Evolutionary conservation across 2,888 invertebrate species (phyloP).

Genomic region (Resseliella maxima): DNA sequence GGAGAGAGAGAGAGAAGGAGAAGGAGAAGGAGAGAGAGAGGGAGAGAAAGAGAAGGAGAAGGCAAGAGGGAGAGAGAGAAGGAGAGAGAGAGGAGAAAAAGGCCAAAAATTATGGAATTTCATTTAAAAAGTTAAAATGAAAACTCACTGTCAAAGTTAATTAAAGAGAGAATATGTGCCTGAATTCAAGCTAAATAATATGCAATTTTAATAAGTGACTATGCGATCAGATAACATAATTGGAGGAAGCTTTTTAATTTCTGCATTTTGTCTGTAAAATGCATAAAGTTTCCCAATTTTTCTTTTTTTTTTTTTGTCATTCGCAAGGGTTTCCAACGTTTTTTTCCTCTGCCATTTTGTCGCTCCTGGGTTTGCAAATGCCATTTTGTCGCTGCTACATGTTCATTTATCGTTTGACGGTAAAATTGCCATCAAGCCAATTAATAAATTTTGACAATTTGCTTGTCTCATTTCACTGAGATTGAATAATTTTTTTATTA

Average conservation of each 20-base stretch:
- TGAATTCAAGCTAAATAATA: background rate
- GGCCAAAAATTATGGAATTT: background rate
- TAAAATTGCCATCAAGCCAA: background rate
- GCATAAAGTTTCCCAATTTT: background rate
- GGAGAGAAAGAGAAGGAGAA: too few relatives aligned
- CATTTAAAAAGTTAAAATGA: background rate
- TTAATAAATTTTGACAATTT: constrained; percentile 15
- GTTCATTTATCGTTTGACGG: too few relatives aligned
- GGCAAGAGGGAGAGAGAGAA: too few relatives aligned
- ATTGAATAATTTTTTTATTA: constrained; percentile 20
- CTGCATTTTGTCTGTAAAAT: background rate
- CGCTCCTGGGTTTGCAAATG: background rate
- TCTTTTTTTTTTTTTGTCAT: too few relatives aligned
- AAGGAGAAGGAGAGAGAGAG: too few relatives aligned
- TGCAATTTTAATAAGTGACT: constrained; percentile 22
- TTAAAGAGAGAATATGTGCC: background rate
- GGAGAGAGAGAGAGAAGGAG: too few relatives aligned
- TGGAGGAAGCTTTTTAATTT: background rate
- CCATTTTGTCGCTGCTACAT: background rate
- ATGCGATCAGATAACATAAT: constrained; percentile 4
- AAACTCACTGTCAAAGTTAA: background rate
- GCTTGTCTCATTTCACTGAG: background rate
- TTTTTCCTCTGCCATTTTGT: background rate
- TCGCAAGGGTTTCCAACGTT: background rate
- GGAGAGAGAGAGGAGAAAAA: background rate